Base-by-base conservation (phyloP, 1,140 invertebrate genomes). In the Neotoxoptera formosana region DNA sequence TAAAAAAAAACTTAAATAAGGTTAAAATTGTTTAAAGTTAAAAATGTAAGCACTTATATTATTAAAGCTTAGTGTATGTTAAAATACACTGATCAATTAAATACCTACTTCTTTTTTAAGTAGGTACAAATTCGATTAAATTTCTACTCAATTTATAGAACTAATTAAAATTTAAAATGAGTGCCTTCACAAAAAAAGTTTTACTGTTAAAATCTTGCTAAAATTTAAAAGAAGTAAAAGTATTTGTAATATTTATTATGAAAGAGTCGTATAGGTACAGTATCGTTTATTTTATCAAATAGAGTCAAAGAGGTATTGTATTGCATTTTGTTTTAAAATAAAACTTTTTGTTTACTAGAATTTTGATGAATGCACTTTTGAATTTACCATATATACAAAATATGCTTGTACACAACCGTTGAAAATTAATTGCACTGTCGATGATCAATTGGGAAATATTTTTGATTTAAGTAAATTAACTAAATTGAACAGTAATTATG, bases 381-480 rank as follows among this genome's bases (percentile, higher is more conserved):
- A 93, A 17, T 93, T 93, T 7, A 41, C 7, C 1, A 30, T 93
- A 53, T 56, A 41, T 56, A 93, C 91, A 56, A 93, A 86, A 86
- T 6, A 93, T 56, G 91, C 48, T 7, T 93, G 91, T 86, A 86
- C 81, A 34, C 45, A 4, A 30, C 21, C 34, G 0, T 41, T 34
- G n/a, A 93, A 56, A 86, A 86, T 48, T 45, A 56, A 93, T 9
- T 93, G 91, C 45, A 93, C 81, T 11, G 91, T 93, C 21, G 45
- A 45, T 30, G 48, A 93, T 56, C 7, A 53, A n/a, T 56, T 86
- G 45, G 91, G 81, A 86, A 93, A 93, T 93, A 20, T 93, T 34
- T 86, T 45, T 84, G 48, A 93, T 41, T 36, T 93, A 11, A 86
- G 81, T 93, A 53, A 36, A 36, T 56, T 93, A 41, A 93, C 91